Conservation (phyloP, 2,888 invertebrate genomes). For the Trimorus sp. region DNA sequence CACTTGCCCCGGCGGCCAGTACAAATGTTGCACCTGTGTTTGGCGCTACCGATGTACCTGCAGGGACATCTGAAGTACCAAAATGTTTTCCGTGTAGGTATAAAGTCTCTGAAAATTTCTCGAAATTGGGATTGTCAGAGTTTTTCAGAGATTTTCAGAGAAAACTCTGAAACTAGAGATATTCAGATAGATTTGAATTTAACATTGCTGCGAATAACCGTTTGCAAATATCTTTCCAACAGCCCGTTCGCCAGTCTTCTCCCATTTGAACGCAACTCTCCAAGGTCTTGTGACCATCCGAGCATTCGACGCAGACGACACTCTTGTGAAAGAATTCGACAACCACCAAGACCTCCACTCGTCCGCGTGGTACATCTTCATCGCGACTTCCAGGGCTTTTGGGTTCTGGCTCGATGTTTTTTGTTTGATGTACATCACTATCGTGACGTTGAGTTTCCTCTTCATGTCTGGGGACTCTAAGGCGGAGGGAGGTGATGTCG, state of each 20-base stretch:
- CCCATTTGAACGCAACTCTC: constrained; percentile 93
- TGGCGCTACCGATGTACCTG: no score
- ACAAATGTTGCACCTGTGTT: no score
- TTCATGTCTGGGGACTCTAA: constrained; percentile 80
- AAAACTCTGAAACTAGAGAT: no score
- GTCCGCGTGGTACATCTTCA: constrained; percentile 95
- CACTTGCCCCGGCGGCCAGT: no score
- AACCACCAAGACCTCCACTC: constrained; percentile 93
- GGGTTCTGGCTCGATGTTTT: constrained; percentile 96
- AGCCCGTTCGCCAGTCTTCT: constrained; percentile 98
- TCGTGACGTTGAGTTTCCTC: constrained; percentile 93
- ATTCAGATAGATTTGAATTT: background rate
- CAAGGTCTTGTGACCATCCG: constrained; percentile 94
- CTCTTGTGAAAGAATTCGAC: constrained; percentile 91
- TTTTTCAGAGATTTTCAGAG: no score
- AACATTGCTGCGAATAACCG: background rate
- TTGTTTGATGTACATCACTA: constrained; percentile 92
- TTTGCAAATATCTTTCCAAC: constrained; percentile 63
- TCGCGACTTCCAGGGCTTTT: constrained; percentile 95
- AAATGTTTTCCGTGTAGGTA: no score
- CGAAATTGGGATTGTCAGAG: no score
- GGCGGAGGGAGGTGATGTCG: constrained; percentile 87
- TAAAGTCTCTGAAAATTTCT: no score
- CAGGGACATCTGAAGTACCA: no score
- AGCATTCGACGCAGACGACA: constrained; percentile 83